These are phyloP conservation scores for Cyprinus carpio DNA, from an alignment of 2,113 vertebrate species.

Conservation along the genomic window DNA sequence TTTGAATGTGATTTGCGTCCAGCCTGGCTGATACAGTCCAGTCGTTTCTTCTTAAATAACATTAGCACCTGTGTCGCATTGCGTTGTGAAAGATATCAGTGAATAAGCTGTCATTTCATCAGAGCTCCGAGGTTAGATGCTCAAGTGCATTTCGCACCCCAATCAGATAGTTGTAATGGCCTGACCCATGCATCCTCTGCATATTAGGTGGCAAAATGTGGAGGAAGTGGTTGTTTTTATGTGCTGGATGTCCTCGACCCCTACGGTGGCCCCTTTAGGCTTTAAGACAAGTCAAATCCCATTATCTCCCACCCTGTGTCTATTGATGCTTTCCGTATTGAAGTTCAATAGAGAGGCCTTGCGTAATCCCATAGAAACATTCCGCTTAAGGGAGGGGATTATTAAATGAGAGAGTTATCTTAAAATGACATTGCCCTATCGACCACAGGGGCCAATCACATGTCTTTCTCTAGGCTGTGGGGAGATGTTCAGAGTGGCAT, in stretches of 20 bases:
- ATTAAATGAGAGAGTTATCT: constrained; percentile 55
- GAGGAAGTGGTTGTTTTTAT: neutral
- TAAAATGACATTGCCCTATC: constrained; percentile 33
- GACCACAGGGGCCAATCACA: constrained; percentile 19
- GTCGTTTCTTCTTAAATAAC: constrained; percentile 23
- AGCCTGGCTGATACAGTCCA: constrained; percentile 37
- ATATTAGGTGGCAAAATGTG: neutral
- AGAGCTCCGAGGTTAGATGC: neutral
- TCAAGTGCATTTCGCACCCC: neutral
- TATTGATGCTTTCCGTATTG: constrained; percentile 47
- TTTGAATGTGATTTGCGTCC: constrained; percentile 24
- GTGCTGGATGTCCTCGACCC: constrained; percentile 39
- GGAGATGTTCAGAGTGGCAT: constrained; percentile 3
- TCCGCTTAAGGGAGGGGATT: constrained; percentile 18
- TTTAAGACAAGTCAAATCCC: constrained; percentile 54
- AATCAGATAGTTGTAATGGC: constrained; percentile 17
- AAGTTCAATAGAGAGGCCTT: constrained; percentile 31
- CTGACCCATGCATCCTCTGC: constrained; percentile 1
- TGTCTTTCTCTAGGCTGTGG: neutral
- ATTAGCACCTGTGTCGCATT: constrained; percentile 14
- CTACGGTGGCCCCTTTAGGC: constrained; percentile 25
- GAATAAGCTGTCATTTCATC: constrained; percentile 10
- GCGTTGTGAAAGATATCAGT: constrained; percentile 4
- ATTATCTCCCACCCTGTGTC: constrained; percentile 48
- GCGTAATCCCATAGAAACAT: constrained; percentile 53